Evolutionary conservation across 2,888 invertebrate species (phyloP), one percentile per base, ranked within the genome.

Genomic region (Oscheius onirici): DNA sequence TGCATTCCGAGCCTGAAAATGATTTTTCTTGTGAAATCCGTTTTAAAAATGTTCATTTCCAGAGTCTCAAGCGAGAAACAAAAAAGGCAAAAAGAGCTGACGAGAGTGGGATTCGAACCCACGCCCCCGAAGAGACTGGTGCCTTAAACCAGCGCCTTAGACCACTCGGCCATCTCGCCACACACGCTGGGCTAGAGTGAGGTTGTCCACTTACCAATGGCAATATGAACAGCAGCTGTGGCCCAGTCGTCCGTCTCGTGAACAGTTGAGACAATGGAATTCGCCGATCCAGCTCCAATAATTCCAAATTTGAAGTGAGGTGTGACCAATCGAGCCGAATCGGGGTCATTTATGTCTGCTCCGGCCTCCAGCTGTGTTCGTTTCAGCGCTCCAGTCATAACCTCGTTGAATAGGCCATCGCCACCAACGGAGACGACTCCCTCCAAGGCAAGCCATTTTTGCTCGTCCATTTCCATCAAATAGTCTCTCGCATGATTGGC

Each of bases 61-160:
- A n/a, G n/a, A n/a, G n/a, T n/a, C n/a, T n/a, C n/a, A n/a, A n/a
- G n/a, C n/a, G 49, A 20, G 6, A n/a, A 11, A 6, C 17, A 49
- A 49, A n/a, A 20, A 20, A 49, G 17, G 11, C 11, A 0, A 49
- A 20, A n/a, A n/a, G 6, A 20, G 49, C 72, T 79, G 79, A 79
- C 71, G 81, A 79, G 79, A 81, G 81, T 81, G 81, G 81, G 81
- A 77, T 80, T 81, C 81, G 81, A 80, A 81, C 81, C 80, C 78
- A 81, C 81, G 80, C 81, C 81, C 78, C 81, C 81, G 79, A 71
- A 90, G 92, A 92, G 92, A 92, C 92, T 93, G 92, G 92, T 92
- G 92, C 92, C 92, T 93, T 92, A 93, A 93, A 92, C 92, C 92
- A 92, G 92, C 92, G 92, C 92, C 92, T 92, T 92, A 92, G 92